Base-by-base conservation (phyloP, 2,888 invertebrate species). In the Periphyllus acericola region DNA sequence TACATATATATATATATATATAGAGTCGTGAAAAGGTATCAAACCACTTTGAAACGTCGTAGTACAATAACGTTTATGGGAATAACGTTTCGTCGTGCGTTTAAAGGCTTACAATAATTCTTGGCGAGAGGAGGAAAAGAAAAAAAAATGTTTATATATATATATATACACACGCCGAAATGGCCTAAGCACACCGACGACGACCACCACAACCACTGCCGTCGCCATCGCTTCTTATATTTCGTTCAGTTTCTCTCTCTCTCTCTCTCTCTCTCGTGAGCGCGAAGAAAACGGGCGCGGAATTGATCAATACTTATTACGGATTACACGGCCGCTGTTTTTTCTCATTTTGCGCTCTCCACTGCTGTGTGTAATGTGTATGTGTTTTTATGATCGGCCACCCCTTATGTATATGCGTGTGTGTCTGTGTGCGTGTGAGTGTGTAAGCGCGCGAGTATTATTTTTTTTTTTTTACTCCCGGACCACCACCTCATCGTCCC, bases 291-390 rank as follows among this genome's bases (percentile, higher is more conserved):
- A 80, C 86, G 72, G 84, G 83, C 83, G 80, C 86, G 80, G 86
- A 87, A 87, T 87, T 87, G 86, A 87, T 87, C 86, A 87, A 87
- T 87, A 87, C 86, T 87, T 87, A 87, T 87, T 87, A 87, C 86
- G 86, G 86, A 87, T 87, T 87, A 87, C 86, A 87, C 86, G 86
- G 86, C 86, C 86, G 86, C 80, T 87, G 86, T 87, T 87, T 87
- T 87, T 87, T 87, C 86, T 87, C 86, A 87, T 87, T 86, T 87
- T 55, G 86, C 74, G 86, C 60, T 79, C 86, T 79, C 46, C 46
- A 79, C 86, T 32, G 79, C 80, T 74, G 86, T 87, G 80, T 74
- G 80, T 80, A 79, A 79, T 79, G 86, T 87, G 74, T 87, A 80
- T 87, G 86, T 87, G 86, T 87, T 87, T 87, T 87, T 87, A 87